Base-by-base conservation (phyloP, 2,113 vertebrate genomes). In the Macrotis lagotis region DNA sequence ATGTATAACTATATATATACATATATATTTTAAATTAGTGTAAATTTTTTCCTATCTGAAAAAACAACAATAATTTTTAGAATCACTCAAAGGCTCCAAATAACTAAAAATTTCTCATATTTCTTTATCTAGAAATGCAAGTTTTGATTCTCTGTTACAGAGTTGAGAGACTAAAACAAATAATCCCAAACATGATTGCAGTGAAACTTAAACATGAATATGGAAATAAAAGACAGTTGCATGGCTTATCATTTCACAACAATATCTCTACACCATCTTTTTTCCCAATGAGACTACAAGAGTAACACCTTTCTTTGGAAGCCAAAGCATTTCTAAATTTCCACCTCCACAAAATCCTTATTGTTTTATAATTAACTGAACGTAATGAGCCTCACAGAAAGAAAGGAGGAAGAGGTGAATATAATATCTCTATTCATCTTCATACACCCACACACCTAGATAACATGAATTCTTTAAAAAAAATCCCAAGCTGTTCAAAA, bases 61-160 rank as follows among this genome's bases (percentile, higher is more conserved):
- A 90, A 90, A 48, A 50, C 25, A 90, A 24, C 66, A 74, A n/a
- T 19, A 28, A 4, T 66, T 83, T 44, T 22, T 44, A 83, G 66
- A 7, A 44, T 0, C 31, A 11, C 24, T 83, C 66, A 44, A 83
- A 83, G n/a, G 5, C 44, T 83, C n/a, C 19, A 83, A 7, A 44
- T 83, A 8, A 24, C 24, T 19, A 44, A 44, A n/a, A 16, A n/a
- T 74, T 37, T 66, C 59, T 83, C 0, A 25, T 28, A 6, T 50
- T 59, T 47, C 49, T 2, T 10, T 7, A 95, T 95, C 93, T 44
- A 92, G 28, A 90, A 49, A 90, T 90, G 55, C 3, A 91, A 51
- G 91, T 44, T 95, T 97, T 96, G 51, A 51, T 16, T 22, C 93
- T 96, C 31, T 1, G 1, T 47, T 31, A 91, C 93, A 55, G 24